phyloP scores from a whole-genome alignment of 2,888 invertebrate species.

The Dendrolimus houi region DNA sequence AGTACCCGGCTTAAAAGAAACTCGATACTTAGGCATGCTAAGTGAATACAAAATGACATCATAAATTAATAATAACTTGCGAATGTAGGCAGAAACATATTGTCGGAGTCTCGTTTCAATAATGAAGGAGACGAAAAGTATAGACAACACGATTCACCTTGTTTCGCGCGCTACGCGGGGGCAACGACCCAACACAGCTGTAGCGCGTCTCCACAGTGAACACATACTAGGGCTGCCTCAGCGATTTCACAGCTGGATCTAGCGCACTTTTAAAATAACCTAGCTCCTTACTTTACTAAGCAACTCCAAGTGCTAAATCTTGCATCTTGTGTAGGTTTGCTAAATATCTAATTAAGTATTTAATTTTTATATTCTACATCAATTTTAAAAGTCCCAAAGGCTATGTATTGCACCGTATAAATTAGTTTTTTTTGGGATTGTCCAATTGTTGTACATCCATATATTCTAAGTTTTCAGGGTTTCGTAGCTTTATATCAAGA shows the following conservation, averaged over 20 bases:
- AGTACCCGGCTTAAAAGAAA: background rate
- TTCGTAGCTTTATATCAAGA: too few species aligned
- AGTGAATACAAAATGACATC: constrained; percentile 15
- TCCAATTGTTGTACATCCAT: too few species aligned
- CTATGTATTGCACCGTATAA: too few species aligned
- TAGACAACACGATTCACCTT: constrained; percentile 58
- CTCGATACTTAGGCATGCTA: background rate
- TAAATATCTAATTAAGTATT: too few species aligned
- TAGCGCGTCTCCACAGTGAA: constrained; percentile 13
- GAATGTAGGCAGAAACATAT: constrained; percentile 21
- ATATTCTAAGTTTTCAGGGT: too few species aligned
- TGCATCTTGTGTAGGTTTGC: too few species aligned
- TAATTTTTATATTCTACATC: too few species aligned
- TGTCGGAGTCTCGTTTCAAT: constrained; percentile 34
- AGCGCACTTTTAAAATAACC: constrained; percentile 11
- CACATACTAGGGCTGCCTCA: background rate
- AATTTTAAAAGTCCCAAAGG: too few species aligned
- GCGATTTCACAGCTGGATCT: constrained; percentile 15
- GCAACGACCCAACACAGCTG: constrained; percentile 65
- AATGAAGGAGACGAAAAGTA: constrained; percentile 44
- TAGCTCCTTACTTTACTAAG: too few species aligned
- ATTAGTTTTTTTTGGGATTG: too few species aligned
- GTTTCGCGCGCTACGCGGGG: constrained; percentile 55
- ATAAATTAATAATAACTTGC: constrained; percentile 18
- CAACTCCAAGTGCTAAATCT: too few species aligned